A percentile compares a stretch with the other conserved stretches of the same genome.
phyloP scores from a whole-genome alignment of 2,113 vertebrate species.

The Heterocephalus glaber region DNA sequence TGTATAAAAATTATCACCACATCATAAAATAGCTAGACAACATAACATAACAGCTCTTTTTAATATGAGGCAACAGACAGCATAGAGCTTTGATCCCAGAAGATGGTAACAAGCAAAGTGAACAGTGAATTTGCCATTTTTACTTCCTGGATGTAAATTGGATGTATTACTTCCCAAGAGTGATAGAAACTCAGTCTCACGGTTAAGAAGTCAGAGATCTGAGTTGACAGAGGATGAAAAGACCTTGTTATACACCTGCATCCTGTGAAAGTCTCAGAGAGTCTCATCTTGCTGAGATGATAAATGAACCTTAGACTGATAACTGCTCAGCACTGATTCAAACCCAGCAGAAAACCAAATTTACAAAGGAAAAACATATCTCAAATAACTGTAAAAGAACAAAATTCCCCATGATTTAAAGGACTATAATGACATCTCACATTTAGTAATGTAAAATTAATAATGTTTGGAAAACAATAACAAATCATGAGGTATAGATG shows the following conservation, averaged over 20 bases:
- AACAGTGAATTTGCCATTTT: background rate
- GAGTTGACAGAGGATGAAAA: background rate
- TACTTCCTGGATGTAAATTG: background rate
- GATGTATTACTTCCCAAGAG: background rate
- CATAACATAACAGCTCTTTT: background rate
- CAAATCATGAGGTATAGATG: background rate
- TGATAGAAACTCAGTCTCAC: background rate
- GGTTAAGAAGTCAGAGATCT: background rate
- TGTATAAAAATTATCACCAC: background rate
- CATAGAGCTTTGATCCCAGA: background rate
- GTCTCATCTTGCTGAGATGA: background rate
- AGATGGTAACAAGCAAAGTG: background rate
- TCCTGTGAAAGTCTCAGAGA: background rate
- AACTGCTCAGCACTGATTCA: background rate
- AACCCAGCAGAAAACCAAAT: background rate
- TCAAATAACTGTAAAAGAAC: background rate
- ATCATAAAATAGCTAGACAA: background rate
- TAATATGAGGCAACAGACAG: background rate
- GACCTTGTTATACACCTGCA: too few species aligned
- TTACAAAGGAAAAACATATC: background rate
- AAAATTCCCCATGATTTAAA: background rate
- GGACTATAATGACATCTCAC: background rate
- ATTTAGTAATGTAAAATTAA: background rate
- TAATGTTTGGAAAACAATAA: background rate
- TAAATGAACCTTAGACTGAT: background rate